Evolutionary conservation across 2,113 vertebrate genomes (phyloP), one percentile per base, ranked within the genome.

Genomic region (Poicephalus meyeri): DNA sequence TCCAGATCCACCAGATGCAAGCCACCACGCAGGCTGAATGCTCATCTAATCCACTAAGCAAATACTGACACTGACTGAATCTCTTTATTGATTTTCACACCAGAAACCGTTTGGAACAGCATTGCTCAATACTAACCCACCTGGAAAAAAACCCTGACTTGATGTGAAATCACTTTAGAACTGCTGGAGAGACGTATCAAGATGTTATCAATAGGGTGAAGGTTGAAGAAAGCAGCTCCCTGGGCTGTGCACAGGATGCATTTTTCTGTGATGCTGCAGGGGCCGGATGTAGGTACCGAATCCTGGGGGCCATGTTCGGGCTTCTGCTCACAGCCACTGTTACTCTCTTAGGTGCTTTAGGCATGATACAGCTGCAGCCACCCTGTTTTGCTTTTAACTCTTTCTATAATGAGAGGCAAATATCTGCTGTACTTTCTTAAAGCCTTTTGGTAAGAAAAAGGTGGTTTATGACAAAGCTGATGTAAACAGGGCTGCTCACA

Each of bases 261-360:
- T 14, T 49, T 53, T 23, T 16, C 5, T 4, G 53, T 7, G 23
- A 9, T 53, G 81, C 69, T 71, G 64, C 44, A 3, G 28, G 39
- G n/a, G 42, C 37, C 0, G 6, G 87, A 25, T 53, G 50, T 33
- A 0, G 1, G 37, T 7, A 19, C 69, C 0, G 1, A 8, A 31
- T 35, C 70, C 64, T 63, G 15, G 2, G 1, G 10, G 35, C 31
- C 44, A 3, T 7, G 35, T n/a, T 0, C 31, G 2, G 18, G 6
- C 50, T 74, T 44, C 72, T 52, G 55, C 84, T 66, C 64, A 4
- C 41, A 37, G 16, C 41, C 91, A 35, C 13, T 4, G 2, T 9
- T 71, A 52, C 10, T 71, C 52, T 29, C 11, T 5, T 2, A 5
- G n/a, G 29, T 26, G 18, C 46, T 74, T n/a, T 4, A 19, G 63